Evolutionary conservation across 2,888 invertebrate genomes (phyloP).

Genomic region (Eulithis testata): DNA sequence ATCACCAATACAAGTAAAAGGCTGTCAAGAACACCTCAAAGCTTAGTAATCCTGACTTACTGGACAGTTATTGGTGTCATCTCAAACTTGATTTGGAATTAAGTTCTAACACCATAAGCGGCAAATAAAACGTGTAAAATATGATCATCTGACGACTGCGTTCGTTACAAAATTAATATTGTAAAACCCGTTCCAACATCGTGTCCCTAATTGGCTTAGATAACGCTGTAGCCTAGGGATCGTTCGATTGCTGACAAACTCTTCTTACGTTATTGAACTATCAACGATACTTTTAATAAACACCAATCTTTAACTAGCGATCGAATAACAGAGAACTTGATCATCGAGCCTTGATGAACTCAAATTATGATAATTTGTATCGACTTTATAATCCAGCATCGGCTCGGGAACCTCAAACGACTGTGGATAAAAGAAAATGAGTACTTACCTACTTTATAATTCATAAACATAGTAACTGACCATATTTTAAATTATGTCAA

Average conservation of each 20-base stretch:
- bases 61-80: constrained; percentile 58
- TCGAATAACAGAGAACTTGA: constrained; percentile 5
- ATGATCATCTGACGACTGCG: constrained; percentile 53
- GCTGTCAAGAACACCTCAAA: constrained; percentile 51
- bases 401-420: constrained; percentile 1
- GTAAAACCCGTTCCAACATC: constrained; percentile 51
- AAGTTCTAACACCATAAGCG: constrained; percentile 57
- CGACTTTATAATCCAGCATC: constrained; percentile 6
- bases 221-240: constrained; percentile 40
- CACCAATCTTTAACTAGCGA: constrained; percentile 5
- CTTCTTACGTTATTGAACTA: constrained; percentile 23
- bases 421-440: constrained; percentile 5
- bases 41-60: constrained; percentile 61
- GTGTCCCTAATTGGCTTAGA: constrained; percentile 60
- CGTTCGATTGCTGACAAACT: constrained; percentile 47
- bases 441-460: neutral
- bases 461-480: constrained; percentile 42
- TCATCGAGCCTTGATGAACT: constrained; percentile 12
- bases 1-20: constrained; percentile 46
- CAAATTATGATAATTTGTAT: constrained; percentile 16
- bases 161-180: constrained; percentile 52
- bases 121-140: constrained; percentile 59
- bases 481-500: constrained; percentile 73
- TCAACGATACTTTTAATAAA: constrained; percentile 14
- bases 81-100: constrained; percentile 57